Evolutionary conservation across 2,113 vertebrate species (phyloP).

Genomic region (Anser cygnoides): DNA sequence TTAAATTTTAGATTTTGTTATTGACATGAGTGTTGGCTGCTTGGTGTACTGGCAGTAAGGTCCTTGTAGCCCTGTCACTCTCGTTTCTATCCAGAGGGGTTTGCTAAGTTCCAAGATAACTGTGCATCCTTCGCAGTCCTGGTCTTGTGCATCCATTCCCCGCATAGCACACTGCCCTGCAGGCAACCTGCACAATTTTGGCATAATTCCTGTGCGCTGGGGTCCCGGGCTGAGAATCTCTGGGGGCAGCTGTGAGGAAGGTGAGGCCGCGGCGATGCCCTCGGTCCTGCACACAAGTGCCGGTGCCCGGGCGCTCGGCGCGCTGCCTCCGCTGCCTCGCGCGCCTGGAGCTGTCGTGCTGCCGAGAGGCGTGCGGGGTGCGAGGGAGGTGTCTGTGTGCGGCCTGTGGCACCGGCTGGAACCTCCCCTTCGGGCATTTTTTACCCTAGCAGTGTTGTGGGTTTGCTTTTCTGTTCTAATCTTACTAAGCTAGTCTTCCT

Average conservation of each 20-base stretch:
- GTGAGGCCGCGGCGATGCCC: too few species aligned
- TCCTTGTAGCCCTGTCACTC: not conserved
- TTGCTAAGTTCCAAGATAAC: not conserved
- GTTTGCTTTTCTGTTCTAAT: not conserved
- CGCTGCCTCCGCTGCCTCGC: not conserved
- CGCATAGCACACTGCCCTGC: not conserved
- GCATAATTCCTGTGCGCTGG: not conserved
- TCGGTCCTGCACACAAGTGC: not conserved
- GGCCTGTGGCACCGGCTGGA: not conserved
- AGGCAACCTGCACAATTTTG: not conserved
- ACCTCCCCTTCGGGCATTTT: not conserved
- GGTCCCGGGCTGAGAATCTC: not conserved
- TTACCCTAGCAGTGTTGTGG: not conserved
- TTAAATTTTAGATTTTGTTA: not conserved
- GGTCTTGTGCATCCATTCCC: not conserved
- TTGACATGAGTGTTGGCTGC: not conserved
- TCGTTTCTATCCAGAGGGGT: not conserved
- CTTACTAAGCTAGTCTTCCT: not conserved
- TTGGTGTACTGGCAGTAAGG: not conserved
- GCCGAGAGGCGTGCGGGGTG: not conserved
- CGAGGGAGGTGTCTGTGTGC: not conserved
- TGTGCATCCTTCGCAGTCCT: not conserved
- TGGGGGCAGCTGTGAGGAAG: too few species aligned
- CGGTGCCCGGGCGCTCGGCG: not conserved
- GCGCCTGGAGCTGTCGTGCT: not conserved